Base-by-base conservation (phyloP, 2,888 invertebrate species). In the Pseudeuparius sepicola region DNA sequence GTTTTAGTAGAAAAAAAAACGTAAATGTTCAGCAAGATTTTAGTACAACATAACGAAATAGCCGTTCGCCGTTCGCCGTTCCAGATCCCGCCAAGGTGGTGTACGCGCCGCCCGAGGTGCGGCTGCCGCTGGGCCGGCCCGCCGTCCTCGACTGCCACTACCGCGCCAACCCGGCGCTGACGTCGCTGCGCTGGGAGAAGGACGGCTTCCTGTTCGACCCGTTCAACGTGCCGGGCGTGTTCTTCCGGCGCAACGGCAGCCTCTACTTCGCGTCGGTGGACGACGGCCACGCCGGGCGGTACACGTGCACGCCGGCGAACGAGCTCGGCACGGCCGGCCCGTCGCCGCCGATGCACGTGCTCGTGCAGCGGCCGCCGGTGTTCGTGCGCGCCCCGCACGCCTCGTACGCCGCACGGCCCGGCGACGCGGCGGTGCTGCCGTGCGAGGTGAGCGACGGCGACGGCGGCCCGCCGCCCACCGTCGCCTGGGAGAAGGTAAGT, bases 231-330 rank as follows among this genome's bases (percentile, higher is more conserved):
- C 86, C 75, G 44, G 88, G 87, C 11, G 87, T 89, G 1, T 85
- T 83, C 58, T 84, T 81, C 56, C 75, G 84, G 53, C 68, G 78
- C 51, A 90, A 89, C 59, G 89, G 89, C 33, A 87, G 87, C 48
- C 66, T 89, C 24, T 81, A 47, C 34, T 48, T 55, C 55, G 81
- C 77, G 51, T 79, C 81, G 67, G 89, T 92, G 31, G 80, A 83
- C 56, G 83, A 84, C 56, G 75, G 75, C 4, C 89, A 90, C 61
- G 82, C 80, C 43, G 94, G 93, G 25, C 44, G 76, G 52, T 93
- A 93, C 64, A 80, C 85, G 40, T 94, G 93, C 63, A 89, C 88
- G 14, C 92, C 94, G 27, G 86, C 82, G 65, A 93, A 92, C 61
- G 75, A 78, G 45, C 71, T 90, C 53, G 93, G 92, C 31, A 32